Evolutionary conservation across 92 coral and sea anemone genomes (phyloP).

Genomic region (Siderastrea radians): DNA sequence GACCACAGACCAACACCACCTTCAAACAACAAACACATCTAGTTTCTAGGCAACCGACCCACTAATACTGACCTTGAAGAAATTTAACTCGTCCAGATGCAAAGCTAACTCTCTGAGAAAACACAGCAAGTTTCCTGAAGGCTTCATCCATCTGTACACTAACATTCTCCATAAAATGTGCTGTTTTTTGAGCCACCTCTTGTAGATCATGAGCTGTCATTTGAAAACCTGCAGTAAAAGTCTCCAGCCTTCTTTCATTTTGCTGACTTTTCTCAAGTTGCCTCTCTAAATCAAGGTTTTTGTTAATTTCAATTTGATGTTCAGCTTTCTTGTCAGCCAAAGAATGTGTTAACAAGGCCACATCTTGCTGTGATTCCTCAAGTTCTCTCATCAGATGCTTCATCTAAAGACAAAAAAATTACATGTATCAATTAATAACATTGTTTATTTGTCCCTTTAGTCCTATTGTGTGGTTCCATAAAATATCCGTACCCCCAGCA

Average conservation of each 20-base stretch:
- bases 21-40: no score
- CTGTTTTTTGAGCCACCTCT: constrained; percentile 50
- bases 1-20: no score
- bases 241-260: constrained; percentile 50
- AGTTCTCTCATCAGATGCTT: constrained; percentile 65
- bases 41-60: background rate
- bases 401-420: constrained; percentile 47
- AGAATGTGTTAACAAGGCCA: constrained; percentile 69
- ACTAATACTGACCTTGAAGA: constrained; percentile 77
- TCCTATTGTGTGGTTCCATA: no score
- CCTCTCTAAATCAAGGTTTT: constrained; percentile 36
- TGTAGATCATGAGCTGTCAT: constrained; percentile 42
- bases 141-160: constrained; percentile 73
- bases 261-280: constrained; percentile 67
- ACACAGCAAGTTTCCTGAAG: constrained; percentile 64
- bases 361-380: constrained; percentile 59
- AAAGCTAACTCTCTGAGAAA: constrained; percentile 88
- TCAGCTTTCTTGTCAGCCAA: constrained; percentile 90
- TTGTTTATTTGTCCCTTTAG: background rate
- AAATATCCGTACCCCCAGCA: no score
- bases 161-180: constrained; percentile 38
- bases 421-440: background rate
- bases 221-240: constrained; percentile 33
- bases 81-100: constrained; percentile 88
- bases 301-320: constrained; percentile 80